phyloP scores from a whole-genome alignment of 2,113 vertebrate species.

The Dicrurus megarhynchus region DNA sequence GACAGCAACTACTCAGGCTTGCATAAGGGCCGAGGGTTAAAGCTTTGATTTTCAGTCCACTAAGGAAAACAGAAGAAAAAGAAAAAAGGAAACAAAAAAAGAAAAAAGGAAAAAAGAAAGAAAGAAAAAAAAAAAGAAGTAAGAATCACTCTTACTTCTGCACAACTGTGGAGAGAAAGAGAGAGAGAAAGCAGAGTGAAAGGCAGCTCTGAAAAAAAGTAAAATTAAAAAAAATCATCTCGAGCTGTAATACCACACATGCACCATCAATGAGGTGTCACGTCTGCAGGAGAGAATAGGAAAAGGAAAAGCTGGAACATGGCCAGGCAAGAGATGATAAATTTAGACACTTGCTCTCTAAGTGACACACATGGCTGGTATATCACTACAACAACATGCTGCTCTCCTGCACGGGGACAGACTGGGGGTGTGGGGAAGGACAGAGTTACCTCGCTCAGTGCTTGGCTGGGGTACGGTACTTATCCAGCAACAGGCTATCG shows the following conservation, averaged over 20 bases:
- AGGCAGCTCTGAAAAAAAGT: conserved; percentile 29
- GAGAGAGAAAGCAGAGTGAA: conserved; percentile 18
- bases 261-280: conserved; percentile 47
- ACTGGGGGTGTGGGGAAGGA: not conserved
- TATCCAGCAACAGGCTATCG: not conserved
- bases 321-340: conserved; percentile 24
- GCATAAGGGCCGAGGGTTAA: conserved; percentile 14
- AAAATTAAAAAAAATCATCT: not conserved
- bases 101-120: not conserved
- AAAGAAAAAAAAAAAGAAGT: not conserved
- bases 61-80: conserved; percentile 33
- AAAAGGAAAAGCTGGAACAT: conserved; percentile 38
- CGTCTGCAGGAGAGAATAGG: conserved; percentile 15
- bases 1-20: conserved; percentile 27
- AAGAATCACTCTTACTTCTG: conserved; percentile 48
- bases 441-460: not conserved
- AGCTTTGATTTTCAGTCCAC: conserved; percentile 44
- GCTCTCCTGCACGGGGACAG: conserved; percentile 14
- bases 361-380: not conserved
- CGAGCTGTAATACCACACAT: not conserved
- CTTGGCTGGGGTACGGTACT: not conserved
- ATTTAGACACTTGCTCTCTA: conserved; percentile 38
- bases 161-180: conserved; percentile 1
- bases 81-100: not conserved
- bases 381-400: not conserved